These are phyloP conservation scores for Protosalanx chinensis DNA, from an alignment of 2,797 vertebrate genomes.

Conservation along the genomic window DNA sequence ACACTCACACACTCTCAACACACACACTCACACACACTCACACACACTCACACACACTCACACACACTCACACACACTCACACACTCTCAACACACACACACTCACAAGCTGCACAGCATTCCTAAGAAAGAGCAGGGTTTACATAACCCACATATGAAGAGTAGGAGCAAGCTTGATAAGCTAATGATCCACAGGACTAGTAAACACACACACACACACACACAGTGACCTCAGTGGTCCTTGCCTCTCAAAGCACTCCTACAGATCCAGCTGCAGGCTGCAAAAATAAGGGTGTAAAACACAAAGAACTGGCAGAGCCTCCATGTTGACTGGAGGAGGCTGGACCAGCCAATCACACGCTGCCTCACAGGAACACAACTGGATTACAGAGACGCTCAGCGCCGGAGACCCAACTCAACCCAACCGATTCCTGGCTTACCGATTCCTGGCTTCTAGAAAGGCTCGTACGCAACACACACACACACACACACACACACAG, in stretches of 20 bases:
- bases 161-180: slow-evolving; percentile 51
- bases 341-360: neutral
- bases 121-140: slow-evolving; percentile 43
- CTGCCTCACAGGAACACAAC: neutral
- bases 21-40: too few species aligned
- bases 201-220: slow-evolving; percentile 46
- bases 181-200: slow-evolving; percentile 47
- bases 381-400: neutral
- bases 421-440: too few species aligned
- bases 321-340: neutral
- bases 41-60: neutral
- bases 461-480: too few species aligned
- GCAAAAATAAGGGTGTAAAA: slow-evolving; percentile 40
- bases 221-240: neutral
- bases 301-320: slow-evolving; percentile 21
- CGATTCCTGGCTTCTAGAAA: neutral
- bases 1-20: too few species aligned
- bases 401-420: neutral
- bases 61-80: neutral
- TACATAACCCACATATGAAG: slow-evolving; percentile 54
- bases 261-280: slow-evolving; percentile 24
- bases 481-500: too few species aligned
- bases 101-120: slow-evolving; percentile 7
- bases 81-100: neutral
- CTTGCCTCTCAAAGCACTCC: slow-evolving; percentile 50